Evolutionary conservation across 1,140 invertebrate genomes (phyloP).

Genomic region (Drepana arcuata): DNA sequence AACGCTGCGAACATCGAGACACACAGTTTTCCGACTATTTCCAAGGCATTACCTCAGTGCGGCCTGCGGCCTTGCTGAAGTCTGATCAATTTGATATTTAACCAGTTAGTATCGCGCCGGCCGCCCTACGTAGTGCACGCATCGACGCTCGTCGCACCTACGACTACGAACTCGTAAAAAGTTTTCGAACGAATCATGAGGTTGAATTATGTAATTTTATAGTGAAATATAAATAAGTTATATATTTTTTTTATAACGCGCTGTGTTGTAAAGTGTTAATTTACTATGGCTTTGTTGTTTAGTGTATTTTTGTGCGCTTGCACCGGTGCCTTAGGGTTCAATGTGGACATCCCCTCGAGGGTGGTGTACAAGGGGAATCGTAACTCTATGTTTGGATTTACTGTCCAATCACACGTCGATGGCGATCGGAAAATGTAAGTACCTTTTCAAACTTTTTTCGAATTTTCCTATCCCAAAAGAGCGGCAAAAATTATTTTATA

Average conservation of each 20-base stretch:
- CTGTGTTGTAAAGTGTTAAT: conserved; percentile 37
- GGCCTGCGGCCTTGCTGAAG: conserved; percentile 16
- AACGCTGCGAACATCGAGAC: conserved; percentile 30
- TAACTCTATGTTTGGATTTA: conserved; percentile 64
- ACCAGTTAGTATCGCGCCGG: conserved; percentile 30
- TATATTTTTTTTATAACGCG: conserved; percentile 15
- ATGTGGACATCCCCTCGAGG: conserved; percentile 63
- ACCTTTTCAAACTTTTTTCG: conserved; percentile 4
- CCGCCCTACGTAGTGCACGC: conserved; percentile 19
- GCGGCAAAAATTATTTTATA: too few species aligned
- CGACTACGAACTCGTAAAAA: conserved; percentile 45
- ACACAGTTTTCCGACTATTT: conserved; percentile 38
- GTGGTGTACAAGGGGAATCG: conserved; percentile 55
- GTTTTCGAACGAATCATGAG: conserved; percentile 59
- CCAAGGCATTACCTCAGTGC: conserved; percentile 38
- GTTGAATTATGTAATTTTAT: conserved; percentile 51
- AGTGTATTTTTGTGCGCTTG: conserved; percentile 46
- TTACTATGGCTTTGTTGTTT: conserved; percentile 46
- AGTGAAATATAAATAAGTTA: conserved; percentile 5
- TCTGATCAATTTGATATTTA: conserved; percentile 5
- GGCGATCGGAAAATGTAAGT: conserved; percentile 60
- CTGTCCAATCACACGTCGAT: conserved; percentile 55
- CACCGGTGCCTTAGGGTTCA: conserved; percentile 43
- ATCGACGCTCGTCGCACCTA: conserved; percentile 16
- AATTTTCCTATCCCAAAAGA: too few species aligned